Evolutionary conservation across 2,113 vertebrate species (phyloP).

Genomic region (Suncus etruscus): DNA sequence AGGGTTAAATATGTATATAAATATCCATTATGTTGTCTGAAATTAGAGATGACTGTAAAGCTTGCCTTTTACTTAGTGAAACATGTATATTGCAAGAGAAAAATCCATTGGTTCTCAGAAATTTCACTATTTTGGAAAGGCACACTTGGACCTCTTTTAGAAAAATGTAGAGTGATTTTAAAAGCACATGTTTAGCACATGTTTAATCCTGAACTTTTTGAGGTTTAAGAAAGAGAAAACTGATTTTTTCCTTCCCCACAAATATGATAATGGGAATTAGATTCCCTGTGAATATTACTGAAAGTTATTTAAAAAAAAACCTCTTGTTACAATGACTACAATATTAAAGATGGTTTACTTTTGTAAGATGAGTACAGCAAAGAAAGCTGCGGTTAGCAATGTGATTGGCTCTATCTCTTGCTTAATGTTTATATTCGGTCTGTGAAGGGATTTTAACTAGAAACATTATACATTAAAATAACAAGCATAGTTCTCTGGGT

Average conservation of each 20-base stretch:
- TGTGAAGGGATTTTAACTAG: slow-evolving; percentile 5
- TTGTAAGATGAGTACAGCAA: slow-evolving; percentile 41
- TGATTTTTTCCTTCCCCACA: slow-evolving; percentile 13
- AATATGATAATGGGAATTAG: slow-evolving; percentile 40
- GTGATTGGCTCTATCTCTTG: not conserved
- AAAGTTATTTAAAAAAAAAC: slow-evolving; percentile 61
- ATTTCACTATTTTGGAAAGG: slow-evolving; percentile 46
- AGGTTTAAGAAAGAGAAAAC: slow-evolving; percentile 50
- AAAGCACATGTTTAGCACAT: slow-evolving; percentile 61
- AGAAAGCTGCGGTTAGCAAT: slow-evolving; percentile 31
- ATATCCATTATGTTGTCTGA: slow-evolving; percentile 17
- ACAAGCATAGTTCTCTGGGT: slow-evolving; percentile 1
- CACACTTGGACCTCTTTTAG: slow-evolving; percentile 61
- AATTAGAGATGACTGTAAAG: slow-evolving; percentile 20
- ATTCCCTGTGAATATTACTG: slow-evolving; percentile 67
- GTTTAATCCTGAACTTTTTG: slow-evolving; percentile 74
- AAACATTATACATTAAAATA: not conserved
- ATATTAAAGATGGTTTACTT: slow-evolving; percentile 50
- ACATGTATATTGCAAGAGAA: slow-evolving; percentile 20
- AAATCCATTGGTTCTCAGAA: slow-evolving; percentile 46
- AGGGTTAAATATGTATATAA: not conserved
- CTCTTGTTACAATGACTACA: slow-evolving; percentile 68
- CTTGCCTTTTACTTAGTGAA: slow-evolving; percentile 33
- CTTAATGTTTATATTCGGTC: not conserved
- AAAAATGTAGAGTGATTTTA: slow-evolving; percentile 65